A percentile compares a stretch with the other conserved stretches of the same genome.
These are phyloP conservation scores for Lycopodina hypogea DNA, from an alignment of 37 sponge, comb jelly and placozoan genomes.

Conservation along the genomic window DNA sequence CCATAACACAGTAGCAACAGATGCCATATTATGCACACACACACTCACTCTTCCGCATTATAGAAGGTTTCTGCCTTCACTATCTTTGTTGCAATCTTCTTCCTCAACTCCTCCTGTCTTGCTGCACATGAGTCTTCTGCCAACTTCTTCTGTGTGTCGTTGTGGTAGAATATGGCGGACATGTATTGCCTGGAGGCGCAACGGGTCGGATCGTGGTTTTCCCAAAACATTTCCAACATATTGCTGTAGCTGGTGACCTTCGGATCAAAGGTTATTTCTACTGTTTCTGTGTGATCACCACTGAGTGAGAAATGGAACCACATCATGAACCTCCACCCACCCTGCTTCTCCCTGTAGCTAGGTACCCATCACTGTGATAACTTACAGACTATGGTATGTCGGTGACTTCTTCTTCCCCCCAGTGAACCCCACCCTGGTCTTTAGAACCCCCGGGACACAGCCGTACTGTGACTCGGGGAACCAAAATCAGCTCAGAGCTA, in stretches of 20 bases:
- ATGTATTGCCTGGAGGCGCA: slow-evolving; percentile 83
- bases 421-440: slow-evolving; percentile 91
- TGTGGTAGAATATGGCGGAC: slow-evolving; percentile 96
- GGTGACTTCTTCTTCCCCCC: slow-evolving; percentile 87
- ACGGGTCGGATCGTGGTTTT: slow-evolving; percentile 84
- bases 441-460: slow-evolving; percentile 88
- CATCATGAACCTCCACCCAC: slow-evolving; percentile 10
- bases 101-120: slow-evolving; percentile 65
- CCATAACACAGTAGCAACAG: no score
- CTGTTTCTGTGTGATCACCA: slow-evolving; percentile 94
- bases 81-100: slow-evolving; percentile 78
- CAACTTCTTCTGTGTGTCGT: slow-evolving; percentile 65
- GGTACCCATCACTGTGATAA: not conserved
- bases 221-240: slow-evolving; percentile 90
- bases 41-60: slow-evolving; percentile 87
- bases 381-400: slow-evolving; percentile 91
- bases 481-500: slow-evolving; percentile 99
- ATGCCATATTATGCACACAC: no score
- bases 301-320: slow-evolving; percentile 68
- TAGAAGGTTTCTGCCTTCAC: slow-evolving; percentile 76
- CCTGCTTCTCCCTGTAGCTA: no score
- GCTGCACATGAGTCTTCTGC: slow-evolving; percentile 74
- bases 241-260: slow-evolving; percentile 58
- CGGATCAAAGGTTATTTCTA: slow-evolving; percentile 84
- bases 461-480: slow-evolving; percentile 99